These are phyloP conservation scores for Phaetusa simplex DNA, from an alignment of 2,113 vertebrate species.

Conservation along the genomic window DNA sequence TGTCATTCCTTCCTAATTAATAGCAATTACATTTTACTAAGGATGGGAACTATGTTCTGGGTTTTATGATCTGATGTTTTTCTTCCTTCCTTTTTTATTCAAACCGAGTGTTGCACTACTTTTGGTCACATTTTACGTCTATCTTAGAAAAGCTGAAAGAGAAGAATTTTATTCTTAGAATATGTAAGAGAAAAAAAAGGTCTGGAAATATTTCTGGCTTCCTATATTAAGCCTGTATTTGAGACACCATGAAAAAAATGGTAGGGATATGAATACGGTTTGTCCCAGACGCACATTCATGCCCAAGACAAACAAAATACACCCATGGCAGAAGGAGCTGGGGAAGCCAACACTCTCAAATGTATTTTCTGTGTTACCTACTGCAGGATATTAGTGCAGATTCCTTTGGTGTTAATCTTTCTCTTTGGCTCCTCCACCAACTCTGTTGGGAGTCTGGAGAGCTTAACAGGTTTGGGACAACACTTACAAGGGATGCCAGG, in stretches of 20 bases:
- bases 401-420: not conserved
- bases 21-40: not conserved
- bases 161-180: not conserved
- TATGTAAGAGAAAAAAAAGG: not conserved
- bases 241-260: not conserved
- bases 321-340: not conserved
- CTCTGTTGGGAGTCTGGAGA: not conserved
- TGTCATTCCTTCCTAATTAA: not conserved
- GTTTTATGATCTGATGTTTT: not conserved
- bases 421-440: not conserved
- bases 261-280: not conserved
- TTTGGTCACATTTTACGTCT: not conserved
- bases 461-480: not conserved
- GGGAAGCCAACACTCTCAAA: not conserved
- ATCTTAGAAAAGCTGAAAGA: not conserved
- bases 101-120: not conserved
- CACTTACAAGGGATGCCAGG: not conserved
- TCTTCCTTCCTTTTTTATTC: not conserved
- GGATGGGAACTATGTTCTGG: not conserved
- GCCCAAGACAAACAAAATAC: not conserved
- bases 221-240: not conserved
- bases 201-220: not conserved
- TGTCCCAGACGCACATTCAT: not conserved
- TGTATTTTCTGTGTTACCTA: not conserved
- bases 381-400: too few relatives aligned